Base-by-base conservation (phyloP, 2,113 vertebrate genomes). In the Sinocyclocheilus rhinocerous region DNA sequence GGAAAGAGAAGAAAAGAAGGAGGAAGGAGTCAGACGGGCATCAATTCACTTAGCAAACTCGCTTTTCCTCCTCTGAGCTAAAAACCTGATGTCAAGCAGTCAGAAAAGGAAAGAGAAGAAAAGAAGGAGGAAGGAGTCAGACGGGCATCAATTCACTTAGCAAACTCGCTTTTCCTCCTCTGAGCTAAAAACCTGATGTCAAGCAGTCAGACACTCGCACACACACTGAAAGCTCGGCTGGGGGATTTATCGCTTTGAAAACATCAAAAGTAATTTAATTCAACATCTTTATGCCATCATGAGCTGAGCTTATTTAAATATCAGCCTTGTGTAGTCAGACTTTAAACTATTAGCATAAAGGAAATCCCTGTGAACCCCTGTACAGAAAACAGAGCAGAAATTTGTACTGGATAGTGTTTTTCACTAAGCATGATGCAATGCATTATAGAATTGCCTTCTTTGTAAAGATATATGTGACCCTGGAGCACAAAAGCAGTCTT, bases 41-140 rank as follows among this genome's bases (percentile, higher is more conserved):
- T 88, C 82, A 90, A 72, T 80, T 88, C 33, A 78, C 70, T 89
- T 85, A 87, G 90, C 85, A 90, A 89, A 86, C 80, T 33, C 55
- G 33, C 61, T 73, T n/a, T 81, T 84, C 39, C 84, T 79, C 75
- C 70, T 29, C 48, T 55, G 29, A 33, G 81, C 48, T 57, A 50
- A 73, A 57, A 20, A 15, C 57, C 39, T 20, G 55, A 70, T 84
- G 88, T 87, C 69, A 86, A 42, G 50, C 39, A 57, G 2, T 26
- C 48, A 73, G 24, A 63, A 80, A 86, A 69, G 26, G 89, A 76
- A 80, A 55, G 24, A 70, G 76, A 84, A 82, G 82, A 80, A 88
- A 85, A 50, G 45, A 12, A 80, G 26, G 75, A 67, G 75, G 80
- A 85, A 50, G 59, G 70, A 89, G 72, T 59, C 88, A 84, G 88